Conservation (phyloP, 1,140 invertebrate species). For the Diachasma alloeum region DNA sequence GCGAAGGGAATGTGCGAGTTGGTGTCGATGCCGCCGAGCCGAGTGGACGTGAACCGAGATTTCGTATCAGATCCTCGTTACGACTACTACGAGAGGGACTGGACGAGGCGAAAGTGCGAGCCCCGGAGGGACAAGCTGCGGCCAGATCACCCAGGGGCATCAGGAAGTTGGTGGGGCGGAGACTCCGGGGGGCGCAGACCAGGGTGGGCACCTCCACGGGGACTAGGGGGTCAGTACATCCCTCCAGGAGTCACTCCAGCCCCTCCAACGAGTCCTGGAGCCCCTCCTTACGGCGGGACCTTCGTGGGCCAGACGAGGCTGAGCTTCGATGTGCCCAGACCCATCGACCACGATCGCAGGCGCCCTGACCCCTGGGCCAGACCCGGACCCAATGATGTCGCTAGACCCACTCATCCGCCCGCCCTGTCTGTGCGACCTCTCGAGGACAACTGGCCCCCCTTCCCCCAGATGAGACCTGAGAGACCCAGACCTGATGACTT, state of each 20-base stretch:
- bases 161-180: background rate
- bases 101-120: slow-evolving; percentile 52
- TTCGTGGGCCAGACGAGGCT: slow-evolving; percentile 15
- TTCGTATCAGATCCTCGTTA: slow-evolving; percentile 75
- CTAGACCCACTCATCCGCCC: background rate
- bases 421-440: slow-evolving; percentile 11
- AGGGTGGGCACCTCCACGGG: background rate
- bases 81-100: slow-evolving; percentile 79
- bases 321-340: slow-evolving; percentile 9
- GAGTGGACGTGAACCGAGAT: slow-evolving; percentile 70
- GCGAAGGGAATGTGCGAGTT: slow-evolving; percentile 73
- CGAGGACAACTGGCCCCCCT: background rate
- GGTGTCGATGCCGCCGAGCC: slow-evolving; percentile 72
- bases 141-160: background rate
- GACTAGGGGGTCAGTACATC: background rate
- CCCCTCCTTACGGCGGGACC: slow-evolving; percentile 12
- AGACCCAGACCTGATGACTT: slow-evolving; percentile 4
- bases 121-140: background rate
- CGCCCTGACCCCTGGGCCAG: background rate
- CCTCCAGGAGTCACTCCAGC: slow-evolving; percentile 24
- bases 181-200: background rate
- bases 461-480: background rate
- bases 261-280: background rate
- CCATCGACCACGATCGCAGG: slow-evolving; percentile 19
- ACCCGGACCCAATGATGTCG: background rate